Conservation (phyloP, 35 echinoderm and acorn worm genomes). For the Diadema setosum region DNA sequence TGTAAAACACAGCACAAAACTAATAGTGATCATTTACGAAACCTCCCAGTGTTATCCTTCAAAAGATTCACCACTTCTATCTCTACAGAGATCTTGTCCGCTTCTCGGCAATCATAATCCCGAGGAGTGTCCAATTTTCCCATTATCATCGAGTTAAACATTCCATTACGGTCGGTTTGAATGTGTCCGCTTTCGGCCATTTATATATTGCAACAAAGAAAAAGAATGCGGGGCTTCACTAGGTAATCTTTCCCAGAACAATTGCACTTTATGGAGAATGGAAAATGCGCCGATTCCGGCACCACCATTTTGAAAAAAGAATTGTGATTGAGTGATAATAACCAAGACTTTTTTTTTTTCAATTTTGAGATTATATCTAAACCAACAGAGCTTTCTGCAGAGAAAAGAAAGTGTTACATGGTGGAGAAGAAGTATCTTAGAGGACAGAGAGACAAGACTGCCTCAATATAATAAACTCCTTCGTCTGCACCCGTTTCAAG, state of each 20-base stretch:
- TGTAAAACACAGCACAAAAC: too few species aligned
- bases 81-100: not conserved
- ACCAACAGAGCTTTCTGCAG: too few species aligned
- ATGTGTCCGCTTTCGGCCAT: not conserved
- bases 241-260: not conserved
- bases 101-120: not conserved
- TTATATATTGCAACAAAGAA: not conserved
- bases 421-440: not conserved
- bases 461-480: not conserved
- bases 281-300: not conserved
- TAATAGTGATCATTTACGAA: not conserved
- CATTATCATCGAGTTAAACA: not conserved
- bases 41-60: not conserved
- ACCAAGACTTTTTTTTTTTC: not conserved
- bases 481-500: not conserved
- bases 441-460: not conserved
- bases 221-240: not conserved
- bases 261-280: not conserved
- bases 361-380: too few species aligned
- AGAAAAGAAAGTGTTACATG: too few species aligned
- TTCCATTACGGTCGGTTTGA: not conserved
- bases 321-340: not conserved
- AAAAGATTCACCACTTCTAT: not conserved
- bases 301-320: not conserved
- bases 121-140: not conserved